Percentiles rank a stretch among this genome's conserved stretches.
These are phyloP conservation scores for Spodoptera exigua DNA, from an alignment of 2,888 invertebrate species.

Conservation along the genomic window DNA sequence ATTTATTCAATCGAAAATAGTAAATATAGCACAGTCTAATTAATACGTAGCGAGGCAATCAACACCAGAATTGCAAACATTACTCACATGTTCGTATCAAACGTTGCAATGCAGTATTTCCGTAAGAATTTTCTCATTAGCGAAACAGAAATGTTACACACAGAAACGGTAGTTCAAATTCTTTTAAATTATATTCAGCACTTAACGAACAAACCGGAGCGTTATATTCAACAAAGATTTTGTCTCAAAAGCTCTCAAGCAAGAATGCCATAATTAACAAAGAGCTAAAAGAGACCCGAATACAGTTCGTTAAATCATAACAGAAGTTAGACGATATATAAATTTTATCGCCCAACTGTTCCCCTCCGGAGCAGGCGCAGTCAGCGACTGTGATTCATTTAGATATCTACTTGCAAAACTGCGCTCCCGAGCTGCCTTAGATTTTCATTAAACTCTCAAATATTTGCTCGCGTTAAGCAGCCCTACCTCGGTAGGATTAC, in stretches of 20 bases:
- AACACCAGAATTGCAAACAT: slow-evolving; percentile 29
- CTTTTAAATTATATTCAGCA: slow-evolving; percentile 37
- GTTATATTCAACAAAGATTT: slow-evolving; percentile 54
- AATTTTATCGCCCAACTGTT: slow-evolving; percentile 81
- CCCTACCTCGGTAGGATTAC: slow-evolving; percentile 73
- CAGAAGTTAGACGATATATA: slow-evolving; percentile 84
- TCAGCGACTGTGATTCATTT: slow-evolving; percentile 81
- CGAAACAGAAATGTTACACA: slow-evolving; percentile 35
- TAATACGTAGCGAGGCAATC: slow-evolving; percentile 38
- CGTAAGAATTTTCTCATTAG: slow-evolving; percentile 42
- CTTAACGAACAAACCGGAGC: slow-evolving; percentile 45
- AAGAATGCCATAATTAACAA: slow-evolving; percentile 77
- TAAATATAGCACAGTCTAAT: slow-evolving; percentile 41
- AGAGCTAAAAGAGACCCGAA: slow-evolving; percentile 73
- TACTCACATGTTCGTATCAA: slow-evolving; percentile 24
- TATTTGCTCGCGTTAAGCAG: slow-evolving; percentile 80
- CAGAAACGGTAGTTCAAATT: slow-evolving; percentile 34
- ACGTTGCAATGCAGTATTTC: slow-evolving; percentile 37
- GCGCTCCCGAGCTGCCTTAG: slow-evolving; percentile 75
- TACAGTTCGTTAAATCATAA: slow-evolving; percentile 85
- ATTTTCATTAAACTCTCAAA: slow-evolving; percentile 86
- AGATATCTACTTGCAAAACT: slow-evolving; percentile 78
- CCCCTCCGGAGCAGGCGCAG: slow-evolving; percentile 69
- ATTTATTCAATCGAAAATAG: slow-evolving; percentile 42
- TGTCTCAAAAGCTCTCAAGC: slow-evolving; percentile 58